A percentile compares a stretch with the other conserved stretches of the same genome.
These are phyloP conservation scores for Cacatua alba DNA, from an alignment of 2,113 vertebrate genomes.

Conservation along the genomic window DNA sequence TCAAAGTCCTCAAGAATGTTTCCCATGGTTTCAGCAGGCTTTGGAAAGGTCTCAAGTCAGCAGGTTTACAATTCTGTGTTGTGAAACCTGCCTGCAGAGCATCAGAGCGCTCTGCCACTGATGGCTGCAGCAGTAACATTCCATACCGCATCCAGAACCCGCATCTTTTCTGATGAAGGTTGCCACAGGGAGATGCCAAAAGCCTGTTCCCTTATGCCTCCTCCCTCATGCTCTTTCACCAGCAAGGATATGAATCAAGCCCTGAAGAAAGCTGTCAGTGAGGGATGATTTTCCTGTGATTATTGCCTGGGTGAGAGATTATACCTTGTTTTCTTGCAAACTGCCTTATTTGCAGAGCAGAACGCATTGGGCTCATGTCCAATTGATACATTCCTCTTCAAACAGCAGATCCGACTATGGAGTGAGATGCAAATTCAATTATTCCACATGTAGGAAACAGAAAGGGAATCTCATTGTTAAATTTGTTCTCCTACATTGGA, in stretches of 20 bases:
- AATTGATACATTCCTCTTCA: slow-evolving; percentile 79
- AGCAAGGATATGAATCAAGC: slow-evolving; percentile 71
- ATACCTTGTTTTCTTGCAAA: slow-evolving; percentile 58
- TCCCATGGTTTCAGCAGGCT: not conserved
- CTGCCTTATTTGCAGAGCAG: slow-evolving; percentile 75
- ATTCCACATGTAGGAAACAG: slow-evolving; percentile 79
- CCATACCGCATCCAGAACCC: not conserved
- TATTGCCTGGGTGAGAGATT: slow-evolving; percentile 72
- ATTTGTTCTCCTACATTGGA: slow-evolving; percentile 74
- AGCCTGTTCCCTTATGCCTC: not conserved
- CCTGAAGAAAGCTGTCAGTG: slow-evolving; percentile 70
- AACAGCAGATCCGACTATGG: slow-evolving; percentile 69
- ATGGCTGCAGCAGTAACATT: not conserved
- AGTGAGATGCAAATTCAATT: slow-evolving; percentile 81
- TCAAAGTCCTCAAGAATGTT: not conserved
- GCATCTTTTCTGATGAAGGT: not conserved
- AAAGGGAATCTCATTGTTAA: slow-evolving; percentile 80
- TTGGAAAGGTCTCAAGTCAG: not conserved
- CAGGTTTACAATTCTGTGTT: not conserved
- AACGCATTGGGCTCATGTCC: slow-evolving; percentile 73
- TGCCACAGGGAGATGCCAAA: slow-evolving; percentile 49
- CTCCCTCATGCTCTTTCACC: slow-evolving; percentile 30
- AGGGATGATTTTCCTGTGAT: slow-evolving; percentile 73
- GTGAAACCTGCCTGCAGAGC: not conserved
- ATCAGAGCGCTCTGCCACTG: not conserved